These are phyloP conservation scores for Drosophila fuyamai DNA, from an alignment of 1,140 invertebrate species.

Conservation along the genomic window DNA sequence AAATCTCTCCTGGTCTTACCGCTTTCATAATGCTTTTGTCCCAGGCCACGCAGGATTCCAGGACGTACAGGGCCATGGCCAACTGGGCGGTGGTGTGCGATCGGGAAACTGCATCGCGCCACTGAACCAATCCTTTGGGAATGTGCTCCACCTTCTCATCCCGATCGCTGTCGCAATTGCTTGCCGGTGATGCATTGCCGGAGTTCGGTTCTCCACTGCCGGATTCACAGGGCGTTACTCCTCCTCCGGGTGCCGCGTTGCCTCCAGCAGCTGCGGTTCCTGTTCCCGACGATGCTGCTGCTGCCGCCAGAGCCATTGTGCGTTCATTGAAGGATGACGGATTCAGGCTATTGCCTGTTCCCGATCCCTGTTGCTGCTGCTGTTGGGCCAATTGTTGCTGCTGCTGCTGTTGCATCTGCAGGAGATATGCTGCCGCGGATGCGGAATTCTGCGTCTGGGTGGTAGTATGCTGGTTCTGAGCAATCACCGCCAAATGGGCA, in stretches of 20 bases:
- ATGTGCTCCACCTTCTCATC: slow-evolving; percentile 85
- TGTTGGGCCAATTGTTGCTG: slow-evolving; percentile 50
- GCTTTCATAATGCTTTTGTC: slow-evolving; percentile 99
- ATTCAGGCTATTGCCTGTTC: slow-evolving; percentile 58
- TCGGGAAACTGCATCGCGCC: slow-evolving; percentile 94
- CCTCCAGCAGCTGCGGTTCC: not conserved
- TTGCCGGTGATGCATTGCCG: slow-evolving; percentile 73
- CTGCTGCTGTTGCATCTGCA: slow-evolving; percentile 79
- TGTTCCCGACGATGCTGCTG: slow-evolving; percentile 48
- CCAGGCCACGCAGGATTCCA: slow-evolving; percentile 97
- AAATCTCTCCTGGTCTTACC: slow-evolving; percentile 87
- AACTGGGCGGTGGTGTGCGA: slow-evolving; percentile 95
- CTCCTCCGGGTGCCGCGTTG: slow-evolving; percentile 3
- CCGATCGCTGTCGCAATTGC: slow-evolving; percentile 79
- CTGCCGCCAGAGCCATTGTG: slow-evolving; percentile 76
- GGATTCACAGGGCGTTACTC: slow-evolving; percentile 5
- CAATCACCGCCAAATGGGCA: slow-evolving; percentile 81
- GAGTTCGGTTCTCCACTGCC: slow-evolving; percentile 59
- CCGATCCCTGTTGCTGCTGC: slow-evolving; percentile 54
- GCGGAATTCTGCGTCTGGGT: slow-evolving; percentile 79
- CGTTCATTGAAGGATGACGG: slow-evolving; percentile 77
- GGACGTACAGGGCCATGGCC: slow-evolving; percentile 94
- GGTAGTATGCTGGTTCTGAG: slow-evolving; percentile 80
- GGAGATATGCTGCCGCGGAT: slow-evolving; percentile 71
- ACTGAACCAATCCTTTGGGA: slow-evolving; percentile 91